Evolutionary conservation across 2,797 vertebrate genomes (phyloP).

Genomic region (Myotis planiceps): DNA sequence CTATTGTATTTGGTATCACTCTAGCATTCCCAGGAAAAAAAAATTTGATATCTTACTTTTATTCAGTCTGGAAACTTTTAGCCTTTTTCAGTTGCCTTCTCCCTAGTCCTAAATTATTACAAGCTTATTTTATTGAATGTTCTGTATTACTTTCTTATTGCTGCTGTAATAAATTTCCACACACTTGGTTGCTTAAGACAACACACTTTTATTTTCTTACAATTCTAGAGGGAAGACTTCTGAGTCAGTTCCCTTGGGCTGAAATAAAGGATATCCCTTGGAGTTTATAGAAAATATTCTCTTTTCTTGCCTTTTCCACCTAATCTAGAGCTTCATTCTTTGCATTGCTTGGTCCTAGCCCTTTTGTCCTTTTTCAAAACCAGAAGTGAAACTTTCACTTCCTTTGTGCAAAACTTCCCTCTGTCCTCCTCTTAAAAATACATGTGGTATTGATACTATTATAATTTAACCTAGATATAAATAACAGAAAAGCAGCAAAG

Average conservation of each 20-base stretch:
- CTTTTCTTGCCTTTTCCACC: neutral
- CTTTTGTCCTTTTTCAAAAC: neutral
- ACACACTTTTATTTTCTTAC: neutral
- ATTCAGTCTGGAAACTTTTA: conserved; percentile 68
- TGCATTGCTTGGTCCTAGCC: neutral
- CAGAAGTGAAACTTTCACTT: neutral
- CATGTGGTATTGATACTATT: neutral
- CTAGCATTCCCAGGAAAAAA: neutral
- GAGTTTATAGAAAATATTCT: neutral
- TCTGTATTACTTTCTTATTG: neutral
- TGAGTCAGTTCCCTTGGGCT: neutral
- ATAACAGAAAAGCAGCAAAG: neutral
- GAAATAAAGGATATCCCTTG: neutral
- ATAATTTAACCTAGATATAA: neutral
- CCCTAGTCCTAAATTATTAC: neutral
- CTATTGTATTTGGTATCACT: conserved; percentile 40
- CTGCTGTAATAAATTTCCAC: neutral
- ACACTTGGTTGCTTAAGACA: neutral
- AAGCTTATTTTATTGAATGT: neutral
- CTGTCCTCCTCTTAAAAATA: neutral
- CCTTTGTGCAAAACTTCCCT: neutral
- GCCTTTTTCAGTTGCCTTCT: neutral
- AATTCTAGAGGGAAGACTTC: neutral
- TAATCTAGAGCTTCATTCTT: neutral
- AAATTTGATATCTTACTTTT: conserved; percentile 42